Conservation (phyloP, 2,113 vertebrate genomes). For the Garra rufa region DNA sequence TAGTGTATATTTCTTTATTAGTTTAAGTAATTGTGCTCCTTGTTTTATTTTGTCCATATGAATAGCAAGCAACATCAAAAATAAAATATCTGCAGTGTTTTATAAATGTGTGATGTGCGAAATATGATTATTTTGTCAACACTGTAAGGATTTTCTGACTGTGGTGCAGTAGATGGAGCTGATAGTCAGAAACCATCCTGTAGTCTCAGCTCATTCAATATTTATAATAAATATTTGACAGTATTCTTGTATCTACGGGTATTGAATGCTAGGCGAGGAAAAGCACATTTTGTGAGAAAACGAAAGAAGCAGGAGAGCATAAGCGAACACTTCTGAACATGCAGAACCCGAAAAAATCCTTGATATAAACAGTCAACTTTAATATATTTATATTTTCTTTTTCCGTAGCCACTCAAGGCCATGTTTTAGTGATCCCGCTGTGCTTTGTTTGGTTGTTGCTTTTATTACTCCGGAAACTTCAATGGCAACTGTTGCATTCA, state of each 20-base stretch:
- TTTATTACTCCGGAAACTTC: neutral
- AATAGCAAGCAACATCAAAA: too few species aligned
- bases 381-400: neutral
- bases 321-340: neutral
- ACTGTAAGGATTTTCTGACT: neutral
- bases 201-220: neutral
- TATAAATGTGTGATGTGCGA: neutral
- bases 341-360: neutral
- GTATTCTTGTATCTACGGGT: neutral
- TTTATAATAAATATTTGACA: conserved; percentile 2
- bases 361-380: neutral
- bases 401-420: neutral
- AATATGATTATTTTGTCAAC: neutral
- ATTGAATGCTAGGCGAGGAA: neutral
- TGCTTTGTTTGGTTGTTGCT: neutral
- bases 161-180: neutral
- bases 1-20: too few species aligned
- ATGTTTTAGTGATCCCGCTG: neutral
- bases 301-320: neutral
- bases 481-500: neutral
- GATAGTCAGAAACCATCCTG: neutral
- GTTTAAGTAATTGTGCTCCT: too few species aligned
- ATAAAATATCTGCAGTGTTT: neutral
- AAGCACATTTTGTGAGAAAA: neutral
- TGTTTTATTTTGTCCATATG: too few species aligned